phyloP scores from a whole-genome alignment of 2,113 vertebrate genomes.

The Anhinga anhinga region DNA sequence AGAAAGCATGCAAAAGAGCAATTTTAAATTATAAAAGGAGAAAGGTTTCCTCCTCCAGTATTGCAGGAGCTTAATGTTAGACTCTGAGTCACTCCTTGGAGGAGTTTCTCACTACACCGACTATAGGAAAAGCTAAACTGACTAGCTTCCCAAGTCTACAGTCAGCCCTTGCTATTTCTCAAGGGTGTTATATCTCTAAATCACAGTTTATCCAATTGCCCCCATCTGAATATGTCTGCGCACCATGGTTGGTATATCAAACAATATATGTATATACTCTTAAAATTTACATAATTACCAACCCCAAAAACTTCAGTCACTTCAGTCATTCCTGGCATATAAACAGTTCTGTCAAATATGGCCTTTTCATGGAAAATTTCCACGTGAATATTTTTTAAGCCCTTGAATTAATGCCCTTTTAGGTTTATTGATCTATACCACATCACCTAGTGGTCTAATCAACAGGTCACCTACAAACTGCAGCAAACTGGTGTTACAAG shows the following conservation, averaged over 20 bases:
- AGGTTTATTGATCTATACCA: constrained; percentile 22
- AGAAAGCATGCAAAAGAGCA: not conserved
- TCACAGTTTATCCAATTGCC: not conserved
- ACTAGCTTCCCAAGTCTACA: not conserved
- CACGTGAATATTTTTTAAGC: constrained; percentile 26
- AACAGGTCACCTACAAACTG: constrained; percentile 26
- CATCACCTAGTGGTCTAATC: constrained; percentile 20
- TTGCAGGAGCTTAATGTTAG: not conserved
- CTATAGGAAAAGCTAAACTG: not conserved
- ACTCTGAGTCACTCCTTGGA: not conserved
- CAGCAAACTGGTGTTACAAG: constrained; percentile 14
- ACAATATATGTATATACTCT: not conserved
- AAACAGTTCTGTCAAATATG: not conserved
- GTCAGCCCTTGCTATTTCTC: not conserved
- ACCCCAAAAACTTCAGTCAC: not conserved
- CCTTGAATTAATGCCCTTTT: not conserved
- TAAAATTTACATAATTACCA: not conserved
- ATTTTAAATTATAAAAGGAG: not conserved
- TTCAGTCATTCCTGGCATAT: not conserved
- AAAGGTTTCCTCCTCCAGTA: not conserved
- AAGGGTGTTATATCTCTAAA: not conserved
- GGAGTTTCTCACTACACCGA: not conserved
- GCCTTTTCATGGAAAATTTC: not conserved
- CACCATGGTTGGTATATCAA: not conserved
- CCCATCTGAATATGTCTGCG: not conserved